Evolutionary conservation across 1,140 invertebrate genomes (phyloP).

Genomic region (Trachymyrmex septentrionalis): DNA sequence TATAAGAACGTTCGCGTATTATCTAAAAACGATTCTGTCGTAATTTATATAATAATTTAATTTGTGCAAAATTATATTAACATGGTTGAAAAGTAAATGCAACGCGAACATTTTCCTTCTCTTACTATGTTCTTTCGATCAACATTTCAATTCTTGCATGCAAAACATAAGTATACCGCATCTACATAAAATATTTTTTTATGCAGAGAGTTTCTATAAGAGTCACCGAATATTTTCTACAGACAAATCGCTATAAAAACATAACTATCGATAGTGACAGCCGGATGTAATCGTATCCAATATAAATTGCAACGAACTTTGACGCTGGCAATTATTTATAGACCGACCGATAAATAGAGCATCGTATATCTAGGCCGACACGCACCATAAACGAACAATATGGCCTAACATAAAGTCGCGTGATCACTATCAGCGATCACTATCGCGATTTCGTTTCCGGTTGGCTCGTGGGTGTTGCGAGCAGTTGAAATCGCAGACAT

Average conservation of each 20-base stretch:
- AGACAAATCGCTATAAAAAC: slow-evolving; percentile 17
- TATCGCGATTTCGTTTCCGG: slow-evolving; percentile 40
- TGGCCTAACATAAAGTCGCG: slow-evolving; percentile 37
- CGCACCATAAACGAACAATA: slow-evolving; percentile 23
- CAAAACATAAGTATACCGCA: background rate
- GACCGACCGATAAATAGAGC: slow-evolving; percentile 23
- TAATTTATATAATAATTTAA: slow-evolving; percentile 11
- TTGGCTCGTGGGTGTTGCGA: background rate
- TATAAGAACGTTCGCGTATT: background rate
- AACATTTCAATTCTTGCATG: background rate
- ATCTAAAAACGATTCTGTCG: background rate
- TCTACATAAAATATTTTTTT: background rate
- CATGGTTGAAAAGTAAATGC: background rate
- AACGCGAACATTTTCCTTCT: background rate
- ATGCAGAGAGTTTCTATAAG: background rate
- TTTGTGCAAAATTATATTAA: background rate
- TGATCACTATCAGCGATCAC: slow-evolving; percentile 37
- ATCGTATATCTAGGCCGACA: slow-evolving; percentile 45
- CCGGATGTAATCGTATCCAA: slow-evolving; percentile 8
- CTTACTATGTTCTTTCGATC: background rate
- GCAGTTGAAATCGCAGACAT: background rate
- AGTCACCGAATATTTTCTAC: background rate
- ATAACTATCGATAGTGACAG: background rate
- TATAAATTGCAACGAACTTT: slow-evolving; percentile 44
- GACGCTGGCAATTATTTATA: slow-evolving; percentile 53